Percentiles rank a stretch among this genome's conserved stretches.
phyloP scores from a whole-genome alignment of 2,888 invertebrate genomes.

The Malacosoma neustria region DNA sequence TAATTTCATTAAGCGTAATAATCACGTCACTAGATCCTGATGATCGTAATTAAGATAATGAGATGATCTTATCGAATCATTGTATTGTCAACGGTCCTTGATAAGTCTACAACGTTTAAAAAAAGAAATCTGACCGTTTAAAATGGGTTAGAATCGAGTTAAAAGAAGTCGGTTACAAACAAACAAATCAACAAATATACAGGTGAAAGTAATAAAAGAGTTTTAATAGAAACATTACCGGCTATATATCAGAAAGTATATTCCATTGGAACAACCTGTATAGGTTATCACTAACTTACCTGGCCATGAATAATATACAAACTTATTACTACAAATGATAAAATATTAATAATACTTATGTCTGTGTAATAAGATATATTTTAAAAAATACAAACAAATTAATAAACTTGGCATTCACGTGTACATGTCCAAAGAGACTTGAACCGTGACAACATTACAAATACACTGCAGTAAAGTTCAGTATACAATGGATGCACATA shows the following conservation, averaged over 20 bases:
- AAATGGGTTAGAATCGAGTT: too few species aligned
- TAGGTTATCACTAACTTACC: constrained; percentile 57
- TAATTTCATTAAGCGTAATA: too few species aligned
- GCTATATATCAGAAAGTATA: constrained; percentile 4
- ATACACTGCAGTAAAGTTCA: constrained; percentile 27
- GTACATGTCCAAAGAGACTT: constrained; percentile 3
- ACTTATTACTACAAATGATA: constrained; percentile 13
- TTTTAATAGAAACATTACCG: too few species aligned
- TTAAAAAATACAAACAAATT: constrained; percentile 6
- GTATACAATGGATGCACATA: constrained; percentile 20
- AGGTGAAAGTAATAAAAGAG: too few species aligned
- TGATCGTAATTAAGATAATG: too few species aligned
- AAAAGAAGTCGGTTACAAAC: too few species aligned
- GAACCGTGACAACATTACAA: constrained; percentile 8
- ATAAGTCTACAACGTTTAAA: too few species aligned
- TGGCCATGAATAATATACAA: constrained; percentile 48
- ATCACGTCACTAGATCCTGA: too few species aligned
- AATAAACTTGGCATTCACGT: constrained; percentile 17
- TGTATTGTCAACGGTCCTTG: too few species aligned
- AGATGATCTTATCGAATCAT: too few species aligned
- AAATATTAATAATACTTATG: constrained; percentile 13
- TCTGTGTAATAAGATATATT: constrained; percentile 10
- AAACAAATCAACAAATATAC: too few species aligned
- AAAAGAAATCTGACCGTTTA: too few species aligned
- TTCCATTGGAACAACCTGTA: constrained; percentile 36